Evolutionary conservation across 2,888 invertebrate species (phyloP).

Genomic region (Escarpia spicata): DNA sequence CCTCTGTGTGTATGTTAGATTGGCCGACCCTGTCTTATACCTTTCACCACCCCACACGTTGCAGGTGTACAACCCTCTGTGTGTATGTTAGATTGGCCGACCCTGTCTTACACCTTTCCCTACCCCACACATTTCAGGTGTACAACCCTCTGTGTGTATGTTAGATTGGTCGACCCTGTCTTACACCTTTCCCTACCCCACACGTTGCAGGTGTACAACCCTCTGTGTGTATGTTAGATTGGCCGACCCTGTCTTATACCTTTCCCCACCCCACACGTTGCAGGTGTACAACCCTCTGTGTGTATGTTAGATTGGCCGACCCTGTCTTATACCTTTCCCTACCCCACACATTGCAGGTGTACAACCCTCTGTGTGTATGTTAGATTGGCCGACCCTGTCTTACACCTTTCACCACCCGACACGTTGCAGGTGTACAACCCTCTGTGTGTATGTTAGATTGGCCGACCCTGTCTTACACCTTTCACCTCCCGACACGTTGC

Average conservation of each 20-base stretch:
- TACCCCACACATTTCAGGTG: slow-evolving; percentile 44
- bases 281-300: slow-evolving; percentile 63
- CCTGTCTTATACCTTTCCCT: background rate
- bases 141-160: slow-evolving; percentile 60
- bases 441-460: background rate
- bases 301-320: slow-evolving; percentile 35
- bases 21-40: too few relatives aligned
- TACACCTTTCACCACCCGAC: background rate
- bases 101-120: background rate
- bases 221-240: slow-evolving; percentile 25
- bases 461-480: too few relatives aligned
- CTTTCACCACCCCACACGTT: slow-evolving; percentile 21
- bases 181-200: background rate
- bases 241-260: too few relatives aligned
- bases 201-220: slow-evolving; percentile 58
- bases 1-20: slow-evolving; percentile 29
- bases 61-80: slow-evolving; percentile 61
- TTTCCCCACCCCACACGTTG: slow-evolving; percentile 20
- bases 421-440: slow-evolving; percentile 59
- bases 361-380: slow-evolving; percentile 59
- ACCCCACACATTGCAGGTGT: slow-evolving; percentile 48
- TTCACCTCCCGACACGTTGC: slow-evolving; percentile 17
- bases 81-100: slow-evolving; percentile 41
- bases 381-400: too few relatives aligned
- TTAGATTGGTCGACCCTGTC: too few relatives aligned